phyloP scores from a whole-genome alignment of 2,113 vertebrate genomes.

The Ochotona princeps region DNA sequence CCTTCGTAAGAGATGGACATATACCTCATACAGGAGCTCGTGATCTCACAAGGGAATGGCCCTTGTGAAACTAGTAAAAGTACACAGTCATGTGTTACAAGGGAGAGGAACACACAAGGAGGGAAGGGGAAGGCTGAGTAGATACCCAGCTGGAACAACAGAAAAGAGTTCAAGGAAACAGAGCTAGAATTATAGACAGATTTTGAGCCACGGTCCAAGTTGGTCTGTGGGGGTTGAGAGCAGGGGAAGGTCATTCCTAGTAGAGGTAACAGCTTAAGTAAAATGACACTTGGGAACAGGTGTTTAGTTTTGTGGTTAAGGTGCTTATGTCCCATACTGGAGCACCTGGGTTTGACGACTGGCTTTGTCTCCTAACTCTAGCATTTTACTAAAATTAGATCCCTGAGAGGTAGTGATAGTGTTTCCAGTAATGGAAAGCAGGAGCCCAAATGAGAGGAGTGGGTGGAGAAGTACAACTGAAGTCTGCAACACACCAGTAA shows the following conservation, averaged over 20 bases:
- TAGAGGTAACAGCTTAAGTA: background rate
- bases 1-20: conserved; percentile 32
- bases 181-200: background rate
- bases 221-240: conserved; percentile 15
- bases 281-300: background rate
- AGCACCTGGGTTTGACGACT: too few relatives aligned
- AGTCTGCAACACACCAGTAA: background rate
- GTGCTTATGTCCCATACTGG: too few relatives aligned
- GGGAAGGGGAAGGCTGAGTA: background rate
- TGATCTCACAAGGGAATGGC: background rate
- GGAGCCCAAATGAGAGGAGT: background rate
- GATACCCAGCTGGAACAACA: background rate
- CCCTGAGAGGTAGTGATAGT: too few relatives aligned
- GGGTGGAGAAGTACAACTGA: background rate
- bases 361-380: too few relatives aligned
- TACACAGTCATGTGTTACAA: background rate
- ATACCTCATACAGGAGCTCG: background rate
- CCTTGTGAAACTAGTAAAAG: background rate
- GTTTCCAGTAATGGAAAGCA: background rate
- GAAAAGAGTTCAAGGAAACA: conserved; percentile 28
- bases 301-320: too few relatives aligned
- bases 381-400: too few relatives aligned
- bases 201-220: background rate
- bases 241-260: conserved; percentile 9
- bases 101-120: background rate